Base-by-base conservation (phyloP, 2,797 vertebrate species). In the Manis pentadactyla region DNA sequence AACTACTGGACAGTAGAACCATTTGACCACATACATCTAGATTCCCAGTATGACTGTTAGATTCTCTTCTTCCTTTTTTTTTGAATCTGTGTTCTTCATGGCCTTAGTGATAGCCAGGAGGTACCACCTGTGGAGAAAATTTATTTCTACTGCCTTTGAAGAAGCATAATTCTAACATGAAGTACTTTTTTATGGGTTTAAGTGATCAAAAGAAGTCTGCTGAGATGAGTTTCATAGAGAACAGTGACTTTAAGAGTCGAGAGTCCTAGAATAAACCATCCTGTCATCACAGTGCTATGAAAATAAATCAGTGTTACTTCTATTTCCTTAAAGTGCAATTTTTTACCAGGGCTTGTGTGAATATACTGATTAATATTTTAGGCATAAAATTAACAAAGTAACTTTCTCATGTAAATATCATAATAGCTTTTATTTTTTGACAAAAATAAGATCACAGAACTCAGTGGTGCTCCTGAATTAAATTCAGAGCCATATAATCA, bases 141-240 rank as follows among this genome's bases (percentile, higher is more conserved):
- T 92, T 92, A 94, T 91, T 59, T 90, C 84, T 57, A 77, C 18
- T 53, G 78, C 68, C 85, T 97, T 95, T 97, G 88, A 97, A 71
- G 42, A 85, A 87, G 19, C 42, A 46, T 95, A 78, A 95, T 96
- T 92, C 78, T 87, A 77, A 88, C 74, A 61, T 86, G 90, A 96
- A 95, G 93, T 95, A 39, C 64, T 68, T 79, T 46, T 97, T 97
- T 82, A 94, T 68, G 93, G 88, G 82, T 42, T 95, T 96, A 94
- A 90, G 37, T 78, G 37, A 95, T 95, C 73, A 64, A 97, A 94
- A 95, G 46, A 78, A 79, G 42, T 82, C 78, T 88, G 69, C 53
- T 84, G 64, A 89, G 90, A 94, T 91, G 53, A 18, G 27, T 83
- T 95, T 95, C 90, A 39, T 46, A 42, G 95, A 61, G 69, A 91